Percentiles rank a stretch among this genome's conserved stretches.
Conservation (phyloP, 2,888 invertebrate genomes). For the Cantharis rustica region DNA sequence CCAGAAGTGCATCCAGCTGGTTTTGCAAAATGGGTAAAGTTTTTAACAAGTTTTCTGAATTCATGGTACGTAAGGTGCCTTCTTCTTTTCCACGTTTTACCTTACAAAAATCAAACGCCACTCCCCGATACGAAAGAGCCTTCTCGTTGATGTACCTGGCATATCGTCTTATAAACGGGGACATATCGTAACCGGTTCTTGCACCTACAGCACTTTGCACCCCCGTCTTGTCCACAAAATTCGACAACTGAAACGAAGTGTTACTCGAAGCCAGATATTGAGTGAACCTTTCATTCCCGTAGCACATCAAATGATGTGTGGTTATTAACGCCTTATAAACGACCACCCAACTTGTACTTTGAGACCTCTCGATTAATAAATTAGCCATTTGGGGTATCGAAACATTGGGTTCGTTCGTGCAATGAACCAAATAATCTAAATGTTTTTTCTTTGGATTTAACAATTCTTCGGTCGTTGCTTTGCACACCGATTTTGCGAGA, state of each 20-base stretch:
- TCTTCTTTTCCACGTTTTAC: conserved; percentile 99
- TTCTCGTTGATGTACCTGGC: conserved; percentile 99
- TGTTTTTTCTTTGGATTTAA: conserved; percentile 99
- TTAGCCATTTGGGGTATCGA: conserved; percentile 99
- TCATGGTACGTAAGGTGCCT: conserved; percentile 96
- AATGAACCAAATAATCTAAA: conserved; percentile 99
- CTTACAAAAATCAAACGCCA: conserved; percentile 99
- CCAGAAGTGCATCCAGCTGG: conserved; percentile 94
- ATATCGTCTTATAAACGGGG: conserved; percentile 97
- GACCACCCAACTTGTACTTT: conserved; percentile 98
- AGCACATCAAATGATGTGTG: conserved; percentile 98
- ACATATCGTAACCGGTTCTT: conserved; percentile 92
- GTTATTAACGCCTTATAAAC: conserved; percentile 98
- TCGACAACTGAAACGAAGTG: conserved; percentile 97
- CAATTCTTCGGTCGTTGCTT: conserved; percentile 99
- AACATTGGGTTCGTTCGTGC: conserved; percentile 99
- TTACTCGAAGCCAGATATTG: conserved; percentile 99
- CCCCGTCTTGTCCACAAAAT: conserved; percentile 96
- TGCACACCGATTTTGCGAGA: conserved; percentile 99
- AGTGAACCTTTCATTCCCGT: conserved; percentile 99
- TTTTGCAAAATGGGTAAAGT: conserved; percentile 95
- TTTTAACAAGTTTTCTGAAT: conserved; percentile 95
- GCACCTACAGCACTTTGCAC: conserved; percentile 87
- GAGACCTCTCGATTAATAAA: conserved; percentile 96
- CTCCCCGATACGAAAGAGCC: conserved; percentile 95